These are phyloP conservation scores for Sterrhoptilus dennistouni DNA, from an alignment of 2,113 vertebrate species.

Conservation along the genomic window DNA sequence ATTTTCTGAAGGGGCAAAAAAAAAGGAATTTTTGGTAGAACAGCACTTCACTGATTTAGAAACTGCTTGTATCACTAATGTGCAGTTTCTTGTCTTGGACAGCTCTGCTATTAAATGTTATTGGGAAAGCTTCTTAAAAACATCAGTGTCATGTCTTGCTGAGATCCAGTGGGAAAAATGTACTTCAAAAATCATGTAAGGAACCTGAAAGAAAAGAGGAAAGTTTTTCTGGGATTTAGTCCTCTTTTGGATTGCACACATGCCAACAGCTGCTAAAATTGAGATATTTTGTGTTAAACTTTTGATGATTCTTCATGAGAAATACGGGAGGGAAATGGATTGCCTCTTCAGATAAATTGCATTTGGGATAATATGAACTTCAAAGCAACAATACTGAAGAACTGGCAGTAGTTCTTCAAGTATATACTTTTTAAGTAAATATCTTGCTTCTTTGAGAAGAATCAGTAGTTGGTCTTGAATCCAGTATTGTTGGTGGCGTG, in stretches of 20 bases:
- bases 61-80: neutral
- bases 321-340: neutral
- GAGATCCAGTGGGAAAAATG: neutral
- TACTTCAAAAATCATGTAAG: neutral
- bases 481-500: rapidly evolving
- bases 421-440: neutral
- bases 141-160: neutral
- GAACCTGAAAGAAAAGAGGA: neutral
- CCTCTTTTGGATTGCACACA: neutral
- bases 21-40: neutral
- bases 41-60: neutral
- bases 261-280: neutral
- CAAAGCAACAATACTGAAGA: neutral
- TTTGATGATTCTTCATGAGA: neutral
- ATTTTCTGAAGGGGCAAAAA: neutral
- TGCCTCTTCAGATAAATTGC: neutral
- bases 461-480: neutral
- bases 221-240: neutral
- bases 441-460: neutral
- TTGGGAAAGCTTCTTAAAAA: neutral
- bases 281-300: neutral
- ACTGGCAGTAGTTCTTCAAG: neutral
- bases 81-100: neutral
- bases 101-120: neutral
- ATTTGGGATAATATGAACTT: neutral